These are phyloP conservation scores for Cuniculus paca DNA, from an alignment of 2,797 vertebrate species.

Conservation along the genomic window DNA sequence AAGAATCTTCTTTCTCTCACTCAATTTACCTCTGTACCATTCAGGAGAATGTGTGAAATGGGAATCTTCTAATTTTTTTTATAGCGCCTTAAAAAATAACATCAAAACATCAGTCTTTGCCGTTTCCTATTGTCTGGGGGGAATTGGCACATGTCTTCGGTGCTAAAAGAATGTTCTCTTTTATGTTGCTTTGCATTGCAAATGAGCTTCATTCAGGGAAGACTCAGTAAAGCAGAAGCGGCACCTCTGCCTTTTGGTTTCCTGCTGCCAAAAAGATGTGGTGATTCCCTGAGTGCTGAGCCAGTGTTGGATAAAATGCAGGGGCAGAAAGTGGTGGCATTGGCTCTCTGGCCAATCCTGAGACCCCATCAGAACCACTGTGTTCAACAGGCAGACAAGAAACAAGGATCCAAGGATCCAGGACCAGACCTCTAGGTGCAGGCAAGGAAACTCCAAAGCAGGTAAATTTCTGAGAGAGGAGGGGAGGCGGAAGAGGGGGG, in stretches of 20 bases:
- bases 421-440: background rate
- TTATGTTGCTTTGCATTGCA: slow-evolving; percentile 72
- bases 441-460: background rate
- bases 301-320: background rate
- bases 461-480: background rate
- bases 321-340: background rate
- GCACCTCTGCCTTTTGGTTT: slow-evolving; percentile 23
- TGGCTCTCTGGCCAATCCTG: background rate
- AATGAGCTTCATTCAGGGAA: slow-evolving; percentile 62
- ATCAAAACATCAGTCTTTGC: slow-evolving; percentile 72
- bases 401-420: background rate
- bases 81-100: slow-evolving; percentile 49
- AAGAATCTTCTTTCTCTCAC: slow-evolving; percentile 71
- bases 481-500: background rate
- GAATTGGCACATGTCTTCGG: slow-evolving; percentile 69
- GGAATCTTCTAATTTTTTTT: slow-evolving; percentile 63
- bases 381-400: background rate
- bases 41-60: slow-evolving; percentile 76
- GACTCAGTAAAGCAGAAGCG: background rate
- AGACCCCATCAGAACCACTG: background rate
- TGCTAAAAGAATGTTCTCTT: slow-evolving; percentile 71
- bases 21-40: slow-evolving; percentile 67
- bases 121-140: slow-evolving; percentile 75
- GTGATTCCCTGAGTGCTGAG: background rate
- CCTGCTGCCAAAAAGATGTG: background rate